A percentile compares a stretch with the other conserved stretches of the same genome.
Evolutionary conservation across 2,113 vertebrate genomes (phyloP).

Genomic region (Otus sunia): DNA sequence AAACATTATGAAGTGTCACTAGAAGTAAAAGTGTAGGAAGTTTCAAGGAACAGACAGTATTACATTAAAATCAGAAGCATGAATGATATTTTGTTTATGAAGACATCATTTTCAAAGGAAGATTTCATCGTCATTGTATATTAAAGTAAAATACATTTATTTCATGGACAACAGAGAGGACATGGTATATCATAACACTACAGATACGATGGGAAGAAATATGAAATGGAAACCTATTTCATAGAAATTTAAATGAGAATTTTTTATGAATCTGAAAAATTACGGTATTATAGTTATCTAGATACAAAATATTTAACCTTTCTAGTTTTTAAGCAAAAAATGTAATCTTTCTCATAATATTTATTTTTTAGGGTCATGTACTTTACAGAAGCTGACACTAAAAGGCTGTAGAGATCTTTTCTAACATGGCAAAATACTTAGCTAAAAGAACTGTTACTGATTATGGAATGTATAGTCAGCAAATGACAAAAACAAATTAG

Average conservation of each 20-base stretch:
- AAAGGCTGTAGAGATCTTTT: background rate
- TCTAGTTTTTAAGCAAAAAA: background rate
- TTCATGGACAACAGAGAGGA: background rate
- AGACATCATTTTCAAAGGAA: background rate
- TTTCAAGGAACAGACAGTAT: background rate
- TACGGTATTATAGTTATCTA: background rate
- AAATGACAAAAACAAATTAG: background rate
- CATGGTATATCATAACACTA: background rate
- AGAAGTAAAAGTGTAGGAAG: background rate
- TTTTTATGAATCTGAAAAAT: background rate
- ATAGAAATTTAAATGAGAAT: background rate
- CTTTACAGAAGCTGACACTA: background rate
- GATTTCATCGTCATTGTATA: background rate
- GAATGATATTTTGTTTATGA: background rate
- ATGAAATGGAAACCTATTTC: background rate
- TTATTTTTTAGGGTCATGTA: background rate
- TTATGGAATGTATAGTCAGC: background rate
- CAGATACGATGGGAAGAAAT: background rate
- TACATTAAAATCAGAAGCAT: background rate
- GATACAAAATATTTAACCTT: background rate
- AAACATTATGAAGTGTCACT: background rate
- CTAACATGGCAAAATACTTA: background rate
- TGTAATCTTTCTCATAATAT: background rate
- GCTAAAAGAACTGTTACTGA: background rate
- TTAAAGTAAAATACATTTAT: background rate